These are phyloP conservation scores for Drosophila busckii DNA, from an alignment of 1,140 invertebrate species.

Conservation along the genomic window DNA sequence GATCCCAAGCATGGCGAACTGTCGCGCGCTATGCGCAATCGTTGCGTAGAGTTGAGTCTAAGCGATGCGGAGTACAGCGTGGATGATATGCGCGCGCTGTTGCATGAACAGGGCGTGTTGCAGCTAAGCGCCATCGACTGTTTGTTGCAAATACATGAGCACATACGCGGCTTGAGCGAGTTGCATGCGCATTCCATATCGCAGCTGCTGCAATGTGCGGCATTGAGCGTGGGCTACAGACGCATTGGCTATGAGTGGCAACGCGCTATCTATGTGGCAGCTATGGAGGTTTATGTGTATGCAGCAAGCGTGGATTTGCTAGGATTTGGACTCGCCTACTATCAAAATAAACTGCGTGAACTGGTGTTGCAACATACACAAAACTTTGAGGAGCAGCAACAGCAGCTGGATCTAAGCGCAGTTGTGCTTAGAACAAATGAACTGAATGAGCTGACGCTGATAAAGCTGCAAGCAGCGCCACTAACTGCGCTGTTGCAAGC, in stretches of 20 bases:
- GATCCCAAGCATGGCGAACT: constrained; percentile 97
- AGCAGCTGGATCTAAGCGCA: constrained; percentile 28
- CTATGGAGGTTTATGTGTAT: constrained; percentile 77
- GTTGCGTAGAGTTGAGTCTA: constrained; percentile 92
- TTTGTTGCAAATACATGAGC: constrained; percentile 81
- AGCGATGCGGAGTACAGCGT: constrained; percentile 74
- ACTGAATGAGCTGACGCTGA: constrained; percentile 42
- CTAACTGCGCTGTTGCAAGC: constrained; percentile 46
- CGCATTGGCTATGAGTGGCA: constrained; percentile 61
- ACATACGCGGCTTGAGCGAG: constrained; percentile 64
- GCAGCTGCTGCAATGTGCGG: constrained; percentile 67
- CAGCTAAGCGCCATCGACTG: constrained; percentile 75
- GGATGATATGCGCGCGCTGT: constrained; percentile 81
- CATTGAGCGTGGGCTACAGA: constrained; percentile 60
- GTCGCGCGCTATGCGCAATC: constrained; percentile 98
- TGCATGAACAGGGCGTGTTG: constrained; percentile 80
- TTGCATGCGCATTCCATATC: constrained; percentile 71
- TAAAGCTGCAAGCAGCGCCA: constrained; percentile 60
- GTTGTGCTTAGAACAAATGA: constrained; percentile 51
- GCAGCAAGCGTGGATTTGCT: constrained; percentile 67
- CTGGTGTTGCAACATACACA: constrained; percentile 49
- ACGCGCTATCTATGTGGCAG: constrained; percentile 66
- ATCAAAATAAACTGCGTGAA: constrained; percentile 73
- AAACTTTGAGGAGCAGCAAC: neutral
- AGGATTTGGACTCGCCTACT: constrained; percentile 68